Conservation (phyloP, 2,113 vertebrate species). For the Hydropotes inermis region DNA sequence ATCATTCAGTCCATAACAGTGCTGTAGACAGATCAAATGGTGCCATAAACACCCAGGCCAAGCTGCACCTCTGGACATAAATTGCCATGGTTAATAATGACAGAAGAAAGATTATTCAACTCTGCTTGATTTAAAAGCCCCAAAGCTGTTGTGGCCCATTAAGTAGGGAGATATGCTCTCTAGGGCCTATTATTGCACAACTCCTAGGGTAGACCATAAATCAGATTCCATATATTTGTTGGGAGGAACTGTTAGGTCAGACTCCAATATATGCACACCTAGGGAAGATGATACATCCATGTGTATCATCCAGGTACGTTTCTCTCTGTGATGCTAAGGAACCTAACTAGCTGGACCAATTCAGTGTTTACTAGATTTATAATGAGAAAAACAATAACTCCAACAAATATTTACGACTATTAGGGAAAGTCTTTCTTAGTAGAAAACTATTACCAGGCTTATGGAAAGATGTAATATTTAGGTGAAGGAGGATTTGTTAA, state of each 20-base stretch:
- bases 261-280: background rate
- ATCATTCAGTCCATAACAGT: background rate
- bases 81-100: background rate
- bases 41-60: background rate
- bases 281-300: background rate
- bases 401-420: background rate
- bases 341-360: background rate
- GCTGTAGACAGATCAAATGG: background rate
- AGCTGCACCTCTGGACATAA: background rate
- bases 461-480: background rate
- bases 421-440: background rate
- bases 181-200: background rate
- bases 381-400: background rate
- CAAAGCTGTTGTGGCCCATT: background rate
- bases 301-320: rapidly evolving
- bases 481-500: background rate
- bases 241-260: background rate
- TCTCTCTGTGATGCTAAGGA: background rate
- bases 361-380: background rate
- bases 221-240: background rate
- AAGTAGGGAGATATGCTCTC: background rate
- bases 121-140: background rate
- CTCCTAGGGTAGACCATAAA: background rate
- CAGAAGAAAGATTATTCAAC: background rate
- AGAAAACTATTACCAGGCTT: background rate